Conservation (phyloP, 1,140 invertebrate genomes). For the Trinorchestia longiramus region DNA sequence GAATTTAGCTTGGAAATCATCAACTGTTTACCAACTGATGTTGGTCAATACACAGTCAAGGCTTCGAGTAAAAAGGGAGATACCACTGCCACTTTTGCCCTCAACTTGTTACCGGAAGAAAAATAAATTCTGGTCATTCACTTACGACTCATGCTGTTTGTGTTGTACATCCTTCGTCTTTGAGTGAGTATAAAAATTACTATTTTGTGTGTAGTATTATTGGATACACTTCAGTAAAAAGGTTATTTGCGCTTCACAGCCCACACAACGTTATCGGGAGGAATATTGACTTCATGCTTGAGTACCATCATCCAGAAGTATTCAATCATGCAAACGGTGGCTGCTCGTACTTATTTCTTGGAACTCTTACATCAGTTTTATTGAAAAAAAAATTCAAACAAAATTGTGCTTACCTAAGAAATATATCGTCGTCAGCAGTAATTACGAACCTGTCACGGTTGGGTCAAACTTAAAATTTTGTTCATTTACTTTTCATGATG, state of each 20-base stretch:
- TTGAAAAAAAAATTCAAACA: background rate
- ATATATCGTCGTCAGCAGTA: background rate
- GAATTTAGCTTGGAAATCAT: conserved; percentile 78
- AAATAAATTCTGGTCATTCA: background rate
- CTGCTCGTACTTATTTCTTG: background rate
- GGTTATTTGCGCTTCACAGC: background rate
- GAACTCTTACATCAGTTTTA: background rate
- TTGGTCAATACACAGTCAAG: conserved; percentile 90
- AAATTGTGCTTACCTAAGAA: background rate
- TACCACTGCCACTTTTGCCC: conserved; percentile 84
- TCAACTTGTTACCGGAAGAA: conserved; percentile 77
- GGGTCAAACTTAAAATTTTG: background rate
- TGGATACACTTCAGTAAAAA: background rate
- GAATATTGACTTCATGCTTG: background rate
- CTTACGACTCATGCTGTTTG: background rate
- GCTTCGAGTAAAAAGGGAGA: conserved; percentile 88
- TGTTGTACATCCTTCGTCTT: background rate
- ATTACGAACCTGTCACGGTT: background rate
- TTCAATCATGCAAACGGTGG: background rate
- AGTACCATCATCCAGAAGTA: background rate
- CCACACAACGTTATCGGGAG: background rate
- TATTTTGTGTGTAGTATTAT: background rate
- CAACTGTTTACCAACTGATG: conserved; percentile 82
- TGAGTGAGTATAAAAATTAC: background rate
- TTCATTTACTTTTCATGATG: background rate